These are phyloP conservation scores for Camponotus pennsylvanicus DNA, from an alignment of 1,140 invertebrate species.

Conservation along the genomic window DNA sequence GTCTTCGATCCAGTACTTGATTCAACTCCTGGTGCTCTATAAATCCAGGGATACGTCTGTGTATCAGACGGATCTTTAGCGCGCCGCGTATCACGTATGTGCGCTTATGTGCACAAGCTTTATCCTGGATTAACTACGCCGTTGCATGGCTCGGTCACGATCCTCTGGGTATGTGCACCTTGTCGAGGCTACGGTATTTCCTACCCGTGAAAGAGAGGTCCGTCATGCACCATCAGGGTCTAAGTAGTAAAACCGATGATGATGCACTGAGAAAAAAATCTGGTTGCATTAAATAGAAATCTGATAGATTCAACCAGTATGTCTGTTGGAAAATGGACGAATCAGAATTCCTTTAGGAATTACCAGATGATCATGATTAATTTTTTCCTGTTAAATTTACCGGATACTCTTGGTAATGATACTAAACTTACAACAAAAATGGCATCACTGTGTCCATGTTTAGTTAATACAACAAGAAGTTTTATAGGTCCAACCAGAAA, in stretches of 20 bases:
- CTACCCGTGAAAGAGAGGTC: not conserved
- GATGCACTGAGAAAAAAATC: too few relatives aligned
- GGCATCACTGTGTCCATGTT: too few relatives aligned
- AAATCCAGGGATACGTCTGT: constrained; percentile 54
- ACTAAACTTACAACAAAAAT: too few relatives aligned
- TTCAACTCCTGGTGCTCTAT: constrained; percentile 31
- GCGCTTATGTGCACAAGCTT: constrained; percentile 61
- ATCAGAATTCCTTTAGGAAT: too few relatives aligned
- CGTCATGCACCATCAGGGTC: not conserved
- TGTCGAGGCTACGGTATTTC: constrained; percentile 3
- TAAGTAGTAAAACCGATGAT: not conserved
- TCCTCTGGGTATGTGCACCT: not conserved
- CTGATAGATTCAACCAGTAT: too few relatives aligned
- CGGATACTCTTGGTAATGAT: too few relatives aligned
- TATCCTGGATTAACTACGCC: constrained; percentile 69
- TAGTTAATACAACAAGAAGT: too few relatives aligned
- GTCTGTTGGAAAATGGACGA: too few relatives aligned
- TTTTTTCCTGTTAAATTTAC: too few relatives aligned
- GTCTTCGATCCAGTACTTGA: constrained; percentile 21
- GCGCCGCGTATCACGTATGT: constrained; percentile 38
- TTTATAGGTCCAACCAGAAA: too few relatives aligned
- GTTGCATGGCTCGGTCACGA: constrained; percentile 44
- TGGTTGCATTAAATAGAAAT: too few relatives aligned
- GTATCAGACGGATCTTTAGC: constrained; percentile 54
- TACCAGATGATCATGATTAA: too few relatives aligned